Base-by-base conservation (phyloP, 2,113 vertebrate species). In the Potamarius usumacintae region DNA sequence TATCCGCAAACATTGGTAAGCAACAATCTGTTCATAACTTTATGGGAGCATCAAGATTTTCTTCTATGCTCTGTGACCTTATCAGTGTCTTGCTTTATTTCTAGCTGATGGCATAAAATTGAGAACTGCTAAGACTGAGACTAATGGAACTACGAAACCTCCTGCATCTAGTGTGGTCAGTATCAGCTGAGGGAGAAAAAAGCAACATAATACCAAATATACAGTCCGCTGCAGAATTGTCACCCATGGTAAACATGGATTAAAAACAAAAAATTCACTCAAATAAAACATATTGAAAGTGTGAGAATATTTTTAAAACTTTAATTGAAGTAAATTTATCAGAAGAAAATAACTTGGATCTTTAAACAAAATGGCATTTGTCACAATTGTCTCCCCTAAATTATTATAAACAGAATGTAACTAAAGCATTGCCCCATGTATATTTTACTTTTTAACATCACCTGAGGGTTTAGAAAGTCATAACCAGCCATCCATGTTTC, bases 41-140 rank as follows among this genome's bases (percentile, higher is more conserved):
- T 84, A 22, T 20, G 50, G 53, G 25, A 57, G 12, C n/a, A 11
- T 60, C 5, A 8, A 4, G 20, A 48, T 30, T 7, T 30, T 30
- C 30, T 18, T 80, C 55, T 27, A 20, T 17, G 57, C 6, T 79
- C 15, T 81, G 30, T 58, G 17, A 12, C 63, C 10, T 85, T 18
- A 84, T 58, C 15, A 48, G 18, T 58, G 6, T 87, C 71, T 85
- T 0, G 14, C 86, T 76, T 74, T 78, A 34, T 86, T 85, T 83
- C 89, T 88, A 97, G 96, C 95, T 82, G 96, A 97, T 78, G 96
- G 96, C n/a, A 96, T 97, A 88, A 97, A 97, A 92, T 89, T 96
- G 87, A 96, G 96, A 93, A 78, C 91, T 76, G 86, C 95, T 71
- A 97, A 96, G 93, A 92, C 30, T 0, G 95, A 96, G 89, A 92